These are phyloP conservation scores for Eulithis prunata DNA, from an alignment of 2,888 invertebrate species.

Conservation along the genomic window DNA sequence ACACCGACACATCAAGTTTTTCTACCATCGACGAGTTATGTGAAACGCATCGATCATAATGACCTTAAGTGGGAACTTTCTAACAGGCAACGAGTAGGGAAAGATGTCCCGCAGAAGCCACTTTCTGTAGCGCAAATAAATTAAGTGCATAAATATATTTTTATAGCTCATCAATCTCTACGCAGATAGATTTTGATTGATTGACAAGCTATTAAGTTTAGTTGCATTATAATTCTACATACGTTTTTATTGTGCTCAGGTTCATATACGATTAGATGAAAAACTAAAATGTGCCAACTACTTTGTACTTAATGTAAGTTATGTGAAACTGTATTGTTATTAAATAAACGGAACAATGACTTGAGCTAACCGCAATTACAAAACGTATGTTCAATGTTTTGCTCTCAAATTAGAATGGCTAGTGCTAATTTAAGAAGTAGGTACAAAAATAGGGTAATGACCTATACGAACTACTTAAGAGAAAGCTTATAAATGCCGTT, in stretches of 20 bases:
- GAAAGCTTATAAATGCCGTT: not conserved
- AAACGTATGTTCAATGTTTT: constrained; percentile 20
- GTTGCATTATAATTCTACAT: not conserved
- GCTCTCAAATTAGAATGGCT: constrained; percentile 24
- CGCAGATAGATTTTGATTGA: not conserved
- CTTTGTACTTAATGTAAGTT: too few relatives aligned
- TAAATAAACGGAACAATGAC: constrained; percentile 20
- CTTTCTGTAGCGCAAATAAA: constrained; percentile 26
- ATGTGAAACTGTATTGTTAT: not conserved
- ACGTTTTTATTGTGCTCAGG: too few relatives aligned
- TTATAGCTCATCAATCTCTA: not conserved
- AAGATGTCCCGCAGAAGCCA: constrained; percentile 25
- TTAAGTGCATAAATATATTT: constrained; percentile 11
- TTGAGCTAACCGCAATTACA: constrained; percentile 18
- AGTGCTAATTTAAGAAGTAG: constrained; percentile 10
- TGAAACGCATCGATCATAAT: constrained; percentile 37
- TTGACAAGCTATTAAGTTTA: not conserved
- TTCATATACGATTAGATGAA: too few relatives aligned
- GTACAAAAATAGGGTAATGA: constrained; percentile 22
- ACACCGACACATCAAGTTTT: constrained; percentile 30
- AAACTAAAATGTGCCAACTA: too few relatives aligned
- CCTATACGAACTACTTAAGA: constrained; percentile 1
- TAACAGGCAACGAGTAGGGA: constrained; percentile 29
- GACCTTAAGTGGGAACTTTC: constrained; percentile 38
- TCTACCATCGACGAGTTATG: constrained; percentile 33